Conservation (phyloP, 2,113 vertebrate genomes). For the Agapornis roseicollis region DNA sequence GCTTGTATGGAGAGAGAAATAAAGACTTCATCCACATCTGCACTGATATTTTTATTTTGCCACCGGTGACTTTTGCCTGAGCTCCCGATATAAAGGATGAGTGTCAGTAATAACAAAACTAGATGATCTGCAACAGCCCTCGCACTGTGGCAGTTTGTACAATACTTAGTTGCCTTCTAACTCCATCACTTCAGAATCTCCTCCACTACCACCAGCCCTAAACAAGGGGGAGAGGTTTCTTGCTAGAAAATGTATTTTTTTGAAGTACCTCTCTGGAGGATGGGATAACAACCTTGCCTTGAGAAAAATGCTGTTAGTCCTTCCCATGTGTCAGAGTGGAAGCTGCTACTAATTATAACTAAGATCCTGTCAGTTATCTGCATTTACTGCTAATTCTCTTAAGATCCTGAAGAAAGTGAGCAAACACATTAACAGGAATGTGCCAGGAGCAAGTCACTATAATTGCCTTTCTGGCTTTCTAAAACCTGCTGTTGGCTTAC, state of each 20-base stretch:
- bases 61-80: background rate
- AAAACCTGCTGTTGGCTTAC: background rate
- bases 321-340: background rate
- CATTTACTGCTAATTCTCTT: slow-evolving; percentile 13
- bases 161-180: slow-evolving; percentile 1
- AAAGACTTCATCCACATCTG: slow-evolving; percentile 3
- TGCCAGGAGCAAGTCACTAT: slow-evolving; percentile 9
- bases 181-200: background rate
- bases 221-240: slow-evolving; percentile 15
- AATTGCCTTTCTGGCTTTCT: background rate
- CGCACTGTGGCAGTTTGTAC: background rate
- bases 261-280: background rate
- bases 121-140: background rate
- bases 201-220: slow-evolving; percentile 26
- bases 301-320: slow-evolving; percentile 24
- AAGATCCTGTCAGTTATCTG: slow-evolving; percentile 27
- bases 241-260: slow-evolving; percentile 12
- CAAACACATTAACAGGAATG: slow-evolving; percentile 19
- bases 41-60: background rate
- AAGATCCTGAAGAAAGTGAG: slow-evolving; percentile 34
- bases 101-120: slow-evolving; percentile 15
- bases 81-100: background rate
- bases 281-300: slow-evolving; percentile 11
- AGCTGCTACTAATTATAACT: slow-evolving; percentile 44
- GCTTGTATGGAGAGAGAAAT: background rate